phyloP scores from a whole-genome alignment of 2,888 invertebrate species.

The Xanthostigma xanthostigma region DNA sequence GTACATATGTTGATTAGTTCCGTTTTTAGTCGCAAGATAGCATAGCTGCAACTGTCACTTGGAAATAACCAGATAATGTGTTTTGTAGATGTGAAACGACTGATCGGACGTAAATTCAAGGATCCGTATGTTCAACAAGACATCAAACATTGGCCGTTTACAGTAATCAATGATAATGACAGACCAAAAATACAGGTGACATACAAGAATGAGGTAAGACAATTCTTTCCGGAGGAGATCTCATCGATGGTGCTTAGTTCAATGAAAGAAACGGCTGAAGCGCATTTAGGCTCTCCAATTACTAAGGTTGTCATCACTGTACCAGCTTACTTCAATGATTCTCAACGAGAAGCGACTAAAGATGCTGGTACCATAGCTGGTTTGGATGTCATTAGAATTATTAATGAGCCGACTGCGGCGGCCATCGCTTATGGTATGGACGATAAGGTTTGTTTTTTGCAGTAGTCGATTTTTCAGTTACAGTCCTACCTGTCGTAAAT shows the following conservation, averaged over 20 bases:
- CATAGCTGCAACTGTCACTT: neutral
- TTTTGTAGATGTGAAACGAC: constrained; percentile 42
- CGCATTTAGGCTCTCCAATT: constrained; percentile 26
- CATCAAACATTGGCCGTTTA: constrained; percentile 50
- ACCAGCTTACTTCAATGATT: constrained; percentile 49
- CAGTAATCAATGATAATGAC: constrained; percentile 30
- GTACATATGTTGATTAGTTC: too few relatives aligned
- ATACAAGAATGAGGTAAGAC: constrained; percentile 28
- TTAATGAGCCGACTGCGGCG: constrained; percentile 53
- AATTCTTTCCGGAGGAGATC: constrained; percentile 34
- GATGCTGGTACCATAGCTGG: constrained; percentile 48
- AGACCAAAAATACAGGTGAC: constrained; percentile 27
- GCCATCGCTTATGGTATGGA: constrained; percentile 45
- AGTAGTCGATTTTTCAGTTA: too few relatives aligned
- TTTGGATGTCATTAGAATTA: constrained; percentile 45
- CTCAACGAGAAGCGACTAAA: constrained; percentile 51
- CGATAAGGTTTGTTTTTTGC: constrained; percentile 22
- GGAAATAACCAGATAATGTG: neutral
- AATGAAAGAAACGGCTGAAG: constrained; percentile 39
- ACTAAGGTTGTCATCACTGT: constrained; percentile 40
- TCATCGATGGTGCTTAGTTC: constrained; percentile 42
- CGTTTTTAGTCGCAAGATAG: neutral
- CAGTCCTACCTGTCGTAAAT: too few relatives aligned
- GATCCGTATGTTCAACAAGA: constrained; percentile 48
- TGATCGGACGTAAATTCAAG: constrained; percentile 47